Conservation (phyloP, 64 coral and sea anemone species). For the Stichodactyla helianthus region DNA sequence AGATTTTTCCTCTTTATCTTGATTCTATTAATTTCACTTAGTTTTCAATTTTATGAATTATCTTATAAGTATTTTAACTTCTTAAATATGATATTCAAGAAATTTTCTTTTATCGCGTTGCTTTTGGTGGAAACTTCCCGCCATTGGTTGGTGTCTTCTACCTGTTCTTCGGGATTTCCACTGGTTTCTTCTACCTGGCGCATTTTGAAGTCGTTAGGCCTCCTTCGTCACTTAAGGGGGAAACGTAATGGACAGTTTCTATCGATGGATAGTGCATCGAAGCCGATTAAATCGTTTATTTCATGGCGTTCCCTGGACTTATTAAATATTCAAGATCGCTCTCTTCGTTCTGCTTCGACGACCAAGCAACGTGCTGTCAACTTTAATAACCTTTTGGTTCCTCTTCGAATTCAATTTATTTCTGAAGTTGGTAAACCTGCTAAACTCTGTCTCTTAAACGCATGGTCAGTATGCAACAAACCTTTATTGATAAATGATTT, state of each 20-base stretch:
- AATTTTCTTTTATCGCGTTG: neutral
- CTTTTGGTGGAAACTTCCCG: neutral
- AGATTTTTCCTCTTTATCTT: neutral
- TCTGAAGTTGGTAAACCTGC: no score
- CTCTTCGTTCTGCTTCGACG: neutral
- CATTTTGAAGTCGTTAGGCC: neutral
- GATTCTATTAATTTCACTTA: neutral
- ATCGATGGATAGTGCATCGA: neutral
- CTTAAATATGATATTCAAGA: neutral
- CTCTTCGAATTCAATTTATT: no score
- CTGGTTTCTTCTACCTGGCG: neutral
- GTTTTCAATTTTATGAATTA: neutral
- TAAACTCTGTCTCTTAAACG: no score
- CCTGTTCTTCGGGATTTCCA: neutral
- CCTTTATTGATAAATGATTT: no score
- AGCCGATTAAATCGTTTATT: neutral
- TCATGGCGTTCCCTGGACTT: neutral
- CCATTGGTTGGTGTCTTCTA: neutral
- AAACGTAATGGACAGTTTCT: neutral
- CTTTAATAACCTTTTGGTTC: neutral
- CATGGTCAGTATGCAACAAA: no score
- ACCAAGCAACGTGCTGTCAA: neutral
- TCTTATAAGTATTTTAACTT: neutral
- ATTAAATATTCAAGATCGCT: slow-evolving; percentile 2
- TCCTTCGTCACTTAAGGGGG: neutral